phyloP scores from a whole-genome alignment of 1,140 invertebrate genomes.

The Diachasma alloeum region DNA sequence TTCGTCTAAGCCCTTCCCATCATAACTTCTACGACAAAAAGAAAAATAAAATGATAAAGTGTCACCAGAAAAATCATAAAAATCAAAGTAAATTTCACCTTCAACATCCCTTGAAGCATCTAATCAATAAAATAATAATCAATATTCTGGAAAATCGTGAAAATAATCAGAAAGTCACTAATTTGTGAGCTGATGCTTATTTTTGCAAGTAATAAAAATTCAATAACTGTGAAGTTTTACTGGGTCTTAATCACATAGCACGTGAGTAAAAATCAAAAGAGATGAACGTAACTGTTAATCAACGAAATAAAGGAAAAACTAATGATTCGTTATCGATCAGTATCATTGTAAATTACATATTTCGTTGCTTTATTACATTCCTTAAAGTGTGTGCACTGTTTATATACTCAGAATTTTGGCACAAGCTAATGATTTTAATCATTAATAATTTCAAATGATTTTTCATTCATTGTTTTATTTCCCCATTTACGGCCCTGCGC shows the following conservation, averaged over 20 bases:
- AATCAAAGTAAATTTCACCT: not conserved
- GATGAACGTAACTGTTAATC: not conserved
- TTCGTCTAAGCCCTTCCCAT: not conserved
- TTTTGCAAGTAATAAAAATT: not conserved
- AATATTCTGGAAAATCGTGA: not conserved
- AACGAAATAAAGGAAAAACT: not conserved
- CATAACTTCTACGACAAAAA: not conserved
- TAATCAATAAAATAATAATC: not conserved
- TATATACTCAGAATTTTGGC: conserved; percentile 26
- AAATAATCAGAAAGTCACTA: not conserved
- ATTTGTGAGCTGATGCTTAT: not conserved
- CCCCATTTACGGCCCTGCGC: conserved; percentile 55
- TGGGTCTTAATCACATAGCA: too few relatives aligned
- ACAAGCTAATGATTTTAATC: conserved; percentile 13
- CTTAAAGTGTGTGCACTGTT: not conserved
- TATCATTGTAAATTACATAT: conserved; percentile 10
- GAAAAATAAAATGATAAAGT: not conserved
- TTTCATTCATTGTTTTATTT: not conserved
- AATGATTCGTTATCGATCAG: not conserved
- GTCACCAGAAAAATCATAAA: not conserved
- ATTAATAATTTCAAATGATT: not conserved
- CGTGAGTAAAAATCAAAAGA: not conserved
- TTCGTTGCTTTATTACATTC: conserved; percentile 26
- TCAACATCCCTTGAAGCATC: not conserved
- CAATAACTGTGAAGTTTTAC: too few relatives aligned